Evolutionary conservation across 1,140 invertebrate genomes (phyloP).

Genomic region (Phthorimaea operculella): DNA sequence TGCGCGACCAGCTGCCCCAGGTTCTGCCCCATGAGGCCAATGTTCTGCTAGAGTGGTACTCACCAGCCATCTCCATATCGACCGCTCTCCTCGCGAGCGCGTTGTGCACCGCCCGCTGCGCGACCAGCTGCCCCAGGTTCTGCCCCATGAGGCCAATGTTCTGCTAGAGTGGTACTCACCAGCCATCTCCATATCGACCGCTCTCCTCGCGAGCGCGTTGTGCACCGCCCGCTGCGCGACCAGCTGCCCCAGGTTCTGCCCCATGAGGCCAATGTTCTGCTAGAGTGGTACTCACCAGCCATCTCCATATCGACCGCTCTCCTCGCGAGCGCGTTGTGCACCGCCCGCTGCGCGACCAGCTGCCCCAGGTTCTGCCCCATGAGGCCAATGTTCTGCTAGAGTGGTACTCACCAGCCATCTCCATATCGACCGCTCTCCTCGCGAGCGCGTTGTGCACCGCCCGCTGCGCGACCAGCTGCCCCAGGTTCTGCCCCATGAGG

Average conservation of each 20-base stretch:
- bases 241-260: conserved; percentile 41
- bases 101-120: conserved; percentile 40
- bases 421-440: conserved; percentile 39
- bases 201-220: conserved; percentile 36
- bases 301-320: conserved; percentile 45
- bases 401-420: conserved; percentile 28
- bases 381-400: conserved; percentile 24
- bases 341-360: conserved; percentile 41
- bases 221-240: conserved; percentile 43
- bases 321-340: conserved; percentile 39
- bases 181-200: conserved; percentile 44
- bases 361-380: conserved; percentile 45
- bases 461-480: conserved; percentile 43
- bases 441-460: conserved; percentile 43
- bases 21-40: conserved; percentile 41
- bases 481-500: conserved; percentile 45
- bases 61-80: conserved; percentile 44
- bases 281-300: conserved; percentile 18
- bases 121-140: conserved; percentile 42
- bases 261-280: conserved; percentile 33
- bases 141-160: conserved; percentile 37
- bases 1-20: conserved; percentile 44
- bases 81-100: conserved; percentile 37
- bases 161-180: conserved; percentile 17
- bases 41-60: conserved; percentile 14